Base-by-base conservation (phyloP, 2,888 invertebrate species). In the Ischnura elegans region DNA sequence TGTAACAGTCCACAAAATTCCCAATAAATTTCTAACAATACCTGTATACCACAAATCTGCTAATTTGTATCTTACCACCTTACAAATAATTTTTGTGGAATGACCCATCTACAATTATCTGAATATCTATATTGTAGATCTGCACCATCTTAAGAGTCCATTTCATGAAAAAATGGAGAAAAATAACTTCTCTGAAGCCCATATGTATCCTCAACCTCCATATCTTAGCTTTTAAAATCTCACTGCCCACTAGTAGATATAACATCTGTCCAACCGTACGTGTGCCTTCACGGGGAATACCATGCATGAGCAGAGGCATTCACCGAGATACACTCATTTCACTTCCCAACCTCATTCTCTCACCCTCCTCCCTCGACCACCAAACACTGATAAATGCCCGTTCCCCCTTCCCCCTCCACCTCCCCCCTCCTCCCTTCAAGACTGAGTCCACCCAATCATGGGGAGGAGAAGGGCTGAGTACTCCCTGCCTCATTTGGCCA, bases 361-460 rank as follows among this genome's bases (percentile, higher is more conserved):
- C 43, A 43, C 90, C 61, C 61, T 43, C 61, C 6, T 66, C 61
- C 43, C 55, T 42, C 61, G 36, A 66, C 61, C 86, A 46, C 45
- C 86, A 86, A 76, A 76, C 76, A 76, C 76, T 36, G 76, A 61
- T n/a, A 51, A 51, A 25, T 13, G 36, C 90, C 61, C 61, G 42
- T 55, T 55, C 5, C 61, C 61, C 5, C 61, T n/a, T 10, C 87
- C 87, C 51, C 87, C 55, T 61, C 90, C 66, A 19, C n/a, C 61
- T 29, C 66, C 36, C 21, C 66, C 29, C 61, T 45, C 43, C 61
- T 45, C 90, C 61, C 90, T 66, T 90, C 90, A 90, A 61, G 90
- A 90, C 61, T 90, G 90, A 61, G 90, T 90, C 90, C 90, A 90
- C 90, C 90, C 90, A 90, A 90, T 90, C 90, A 90, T 90, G 90